Conservation (phyloP, 2,113 vertebrate species). For the Pedionomus torquatus region DNA sequence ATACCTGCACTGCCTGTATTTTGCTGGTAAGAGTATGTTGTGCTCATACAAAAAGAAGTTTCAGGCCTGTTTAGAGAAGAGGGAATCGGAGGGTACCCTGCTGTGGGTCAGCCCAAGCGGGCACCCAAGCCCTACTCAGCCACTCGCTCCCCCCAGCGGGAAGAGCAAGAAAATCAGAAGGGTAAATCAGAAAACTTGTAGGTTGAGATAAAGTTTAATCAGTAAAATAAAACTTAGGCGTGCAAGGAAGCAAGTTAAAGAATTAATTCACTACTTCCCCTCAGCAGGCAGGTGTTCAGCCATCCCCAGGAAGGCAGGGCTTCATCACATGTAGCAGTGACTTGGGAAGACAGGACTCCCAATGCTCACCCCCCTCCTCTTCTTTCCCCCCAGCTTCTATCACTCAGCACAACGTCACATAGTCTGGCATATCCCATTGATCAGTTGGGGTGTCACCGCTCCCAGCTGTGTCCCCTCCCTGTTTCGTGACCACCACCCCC, state of each 20-base stretch:
- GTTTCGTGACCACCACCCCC: fast-evolving
- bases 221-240: not conserved
- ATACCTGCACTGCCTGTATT: not conserved
- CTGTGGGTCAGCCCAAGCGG: not conserved
- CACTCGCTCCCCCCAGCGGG: not conserved
- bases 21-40: not conserved
- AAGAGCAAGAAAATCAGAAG: not conserved
- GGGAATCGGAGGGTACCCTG: not conserved
- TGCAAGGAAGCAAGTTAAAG: not conserved
- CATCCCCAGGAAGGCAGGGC: not conserved
- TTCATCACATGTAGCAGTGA: fast-evolving
- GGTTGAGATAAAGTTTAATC: not conserved
- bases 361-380: not conserved
- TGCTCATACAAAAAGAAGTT: not conserved
- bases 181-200: not conserved
- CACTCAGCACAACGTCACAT: fast-evolving
- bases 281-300: not conserved
- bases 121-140: not conserved
- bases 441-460: not conserved
- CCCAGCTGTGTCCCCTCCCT: not conserved
- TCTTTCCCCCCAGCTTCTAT: not conserved
- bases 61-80: not conserved
- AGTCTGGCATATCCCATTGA: not conserved
- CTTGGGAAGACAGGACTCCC: not conserved
- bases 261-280: not conserved